Conservation (phyloP, 2,797 vertebrate genomes). For the Rhinophrynus dorsalis region DNA sequence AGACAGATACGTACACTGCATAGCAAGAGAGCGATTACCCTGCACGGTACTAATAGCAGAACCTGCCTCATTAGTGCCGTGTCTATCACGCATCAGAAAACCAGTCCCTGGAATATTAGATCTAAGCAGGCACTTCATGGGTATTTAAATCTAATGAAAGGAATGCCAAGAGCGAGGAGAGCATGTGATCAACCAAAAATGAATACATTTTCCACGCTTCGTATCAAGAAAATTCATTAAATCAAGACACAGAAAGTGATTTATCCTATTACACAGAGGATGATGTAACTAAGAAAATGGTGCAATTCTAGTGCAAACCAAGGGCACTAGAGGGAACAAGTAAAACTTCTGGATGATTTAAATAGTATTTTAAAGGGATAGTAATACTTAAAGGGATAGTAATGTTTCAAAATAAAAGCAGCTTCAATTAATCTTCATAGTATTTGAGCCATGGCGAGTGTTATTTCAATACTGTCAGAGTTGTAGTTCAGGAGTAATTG, state of each 20-base stretch:
- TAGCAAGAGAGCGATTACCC: neutral
- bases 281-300: no score
- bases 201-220: neutral
- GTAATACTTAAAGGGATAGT: no score
- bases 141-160: conserved; percentile 2
- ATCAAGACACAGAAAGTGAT: neutral
- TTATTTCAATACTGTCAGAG: no score
- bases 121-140: neutral
- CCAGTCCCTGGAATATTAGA: neutral
- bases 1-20: neutral
- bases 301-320: no score
- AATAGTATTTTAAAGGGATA: no score
- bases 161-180: neutral
- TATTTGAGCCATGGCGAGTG: no score
- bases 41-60: neutral
- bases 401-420: no score
- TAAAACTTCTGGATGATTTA: no score
- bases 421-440: no score
- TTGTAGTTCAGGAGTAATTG: no score
- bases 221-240: neutral
- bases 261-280: no score
- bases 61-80: neutral
- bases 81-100: neutral
- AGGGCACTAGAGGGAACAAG: no score
- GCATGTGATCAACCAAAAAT: neutral